These are phyloP conservation scores for Meriones psammophilus DNA, from an alignment of 2,797 vertebrate species.

Conservation along the genomic window DNA sequence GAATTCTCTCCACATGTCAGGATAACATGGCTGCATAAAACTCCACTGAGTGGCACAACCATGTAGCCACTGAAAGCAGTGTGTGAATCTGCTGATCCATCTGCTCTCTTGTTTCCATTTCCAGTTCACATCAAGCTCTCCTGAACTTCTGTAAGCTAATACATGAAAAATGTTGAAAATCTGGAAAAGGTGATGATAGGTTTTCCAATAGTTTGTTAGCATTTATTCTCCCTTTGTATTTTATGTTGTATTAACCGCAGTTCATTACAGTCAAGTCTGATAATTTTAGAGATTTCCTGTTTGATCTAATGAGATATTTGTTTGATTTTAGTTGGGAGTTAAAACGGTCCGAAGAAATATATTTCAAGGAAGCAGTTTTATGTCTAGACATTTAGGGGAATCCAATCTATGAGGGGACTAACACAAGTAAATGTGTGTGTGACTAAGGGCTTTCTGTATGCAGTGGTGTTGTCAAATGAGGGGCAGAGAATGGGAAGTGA, in stretches of 20 bases:
- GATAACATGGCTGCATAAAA: not conserved
- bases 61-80: not conserved
- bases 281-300: not conserved
- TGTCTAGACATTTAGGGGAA: not conserved
- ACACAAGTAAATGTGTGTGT: not conserved
- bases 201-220: not conserved
- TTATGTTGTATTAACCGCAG: constrained; percentile 1
- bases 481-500: not conserved
- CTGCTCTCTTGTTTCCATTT: not conserved
- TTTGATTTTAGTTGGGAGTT: not conserved
- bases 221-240: not conserved
- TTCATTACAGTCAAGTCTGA: not conserved
- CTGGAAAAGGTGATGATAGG: not conserved
- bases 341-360: not conserved
- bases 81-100: not conserved
- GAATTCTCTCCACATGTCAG: not conserved
- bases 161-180: not conserved
- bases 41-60: not conserved
- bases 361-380: constrained; percentile 14
- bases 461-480: not conserved
- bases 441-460: not conserved
- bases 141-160: not conserved
- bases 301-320: not conserved
- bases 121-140: not conserved
- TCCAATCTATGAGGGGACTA: not conserved